phyloP scores from a whole-genome alignment of 2,113 vertebrate genomes.

The Thalassarche chlororhynchos region DNA sequence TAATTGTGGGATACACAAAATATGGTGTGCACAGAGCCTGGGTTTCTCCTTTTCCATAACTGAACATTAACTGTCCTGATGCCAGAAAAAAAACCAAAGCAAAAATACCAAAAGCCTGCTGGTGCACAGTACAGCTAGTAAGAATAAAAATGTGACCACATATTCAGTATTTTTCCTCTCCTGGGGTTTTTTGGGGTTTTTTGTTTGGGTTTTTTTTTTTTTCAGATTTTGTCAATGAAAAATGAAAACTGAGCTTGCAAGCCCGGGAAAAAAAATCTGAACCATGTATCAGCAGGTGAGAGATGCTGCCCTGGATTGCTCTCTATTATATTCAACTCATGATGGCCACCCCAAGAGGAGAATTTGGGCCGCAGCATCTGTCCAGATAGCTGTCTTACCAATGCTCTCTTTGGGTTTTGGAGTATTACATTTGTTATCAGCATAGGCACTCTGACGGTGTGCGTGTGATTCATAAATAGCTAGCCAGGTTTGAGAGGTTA shows the following conservation, averaged over 20 bases:
- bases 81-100: neutral
- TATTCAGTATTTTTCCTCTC: neutral
- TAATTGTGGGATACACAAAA: neutral
- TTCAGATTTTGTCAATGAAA: neutral
- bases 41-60: neutral
- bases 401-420: neutral
- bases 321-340: neutral
- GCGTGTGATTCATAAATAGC: neutral
- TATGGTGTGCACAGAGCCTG: neutral
- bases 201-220: neutral
- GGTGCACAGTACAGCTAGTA: neutral
- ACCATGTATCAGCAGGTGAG: neutral
- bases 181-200: too few relatives aligned
- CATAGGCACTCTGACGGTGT: neutral
- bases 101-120: neutral
- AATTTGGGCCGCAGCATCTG: neutral
- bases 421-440: neutral
- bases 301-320: neutral
- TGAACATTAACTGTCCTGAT: neutral
- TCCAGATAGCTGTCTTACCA: neutral
- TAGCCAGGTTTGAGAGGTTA: neutral
- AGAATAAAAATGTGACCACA: neutral
- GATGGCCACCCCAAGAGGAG: neutral
- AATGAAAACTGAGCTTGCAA: neutral
- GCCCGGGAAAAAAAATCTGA: accelerated